These are phyloP conservation scores for Psilopsiagon aurifrons DNA, from an alignment of 2,113 vertebrate genomes.

Conservation along the genomic window DNA sequence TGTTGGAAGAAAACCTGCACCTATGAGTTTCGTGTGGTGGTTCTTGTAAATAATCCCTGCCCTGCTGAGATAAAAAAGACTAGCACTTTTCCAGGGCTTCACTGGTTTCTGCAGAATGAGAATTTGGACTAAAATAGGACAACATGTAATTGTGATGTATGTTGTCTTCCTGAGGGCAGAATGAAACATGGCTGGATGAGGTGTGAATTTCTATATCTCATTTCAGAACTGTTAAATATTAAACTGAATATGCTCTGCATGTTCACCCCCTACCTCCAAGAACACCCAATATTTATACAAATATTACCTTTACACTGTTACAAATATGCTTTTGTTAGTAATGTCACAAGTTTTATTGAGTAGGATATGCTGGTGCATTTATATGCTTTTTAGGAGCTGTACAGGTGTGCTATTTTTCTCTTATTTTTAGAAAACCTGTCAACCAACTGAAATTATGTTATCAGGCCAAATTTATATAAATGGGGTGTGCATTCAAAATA, in stretches of 20 bases:
- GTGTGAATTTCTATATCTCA: neutral
- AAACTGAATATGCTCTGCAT: neutral
- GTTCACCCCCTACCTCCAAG: neutral
- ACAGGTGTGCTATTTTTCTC: neutral
- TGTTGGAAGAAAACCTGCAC: neutral
- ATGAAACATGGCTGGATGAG: neutral
- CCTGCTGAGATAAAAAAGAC: neutral
- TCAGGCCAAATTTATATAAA: neutral
- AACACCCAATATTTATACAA: neutral
- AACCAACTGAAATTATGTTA: neutral
- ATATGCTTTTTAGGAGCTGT: neutral
- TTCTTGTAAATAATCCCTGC: neutral
- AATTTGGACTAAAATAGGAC: neutral
- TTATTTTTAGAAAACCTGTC: neutral
- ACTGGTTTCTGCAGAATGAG: neutral
- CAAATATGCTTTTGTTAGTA: neutral
- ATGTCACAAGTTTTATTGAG: neutral
- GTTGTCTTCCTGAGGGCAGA: neutral
- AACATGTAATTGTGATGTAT: neutral
- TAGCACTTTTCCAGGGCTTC: neutral
- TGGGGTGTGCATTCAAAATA: neutral
- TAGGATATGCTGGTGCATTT: neutral
- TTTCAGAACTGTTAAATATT: neutral
- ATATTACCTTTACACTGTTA: neutral
- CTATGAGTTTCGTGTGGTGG: neutral